Evolutionary conservation across 2,797 vertebrate genomes (phyloP), one percentile per base, ranked within the genome.

Genomic region (Danio tinwini): DNA sequence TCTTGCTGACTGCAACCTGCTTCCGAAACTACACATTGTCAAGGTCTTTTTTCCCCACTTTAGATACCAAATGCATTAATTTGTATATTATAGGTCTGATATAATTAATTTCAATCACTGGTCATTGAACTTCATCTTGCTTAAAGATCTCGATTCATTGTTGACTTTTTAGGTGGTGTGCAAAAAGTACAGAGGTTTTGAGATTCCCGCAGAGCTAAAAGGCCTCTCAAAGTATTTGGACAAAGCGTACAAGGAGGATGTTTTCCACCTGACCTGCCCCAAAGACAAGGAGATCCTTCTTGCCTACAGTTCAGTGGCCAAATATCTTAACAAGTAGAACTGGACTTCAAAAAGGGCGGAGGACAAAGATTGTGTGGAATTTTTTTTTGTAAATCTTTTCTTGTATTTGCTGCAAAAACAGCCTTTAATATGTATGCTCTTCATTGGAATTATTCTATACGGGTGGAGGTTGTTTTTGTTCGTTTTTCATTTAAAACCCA

Each of bases 1-100:
- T 0, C 76, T 97, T 64, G 95, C 97, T 0, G 97, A 99, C 89
- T 98, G 97, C 88, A 95, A 96, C 87, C 90, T 99, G 75, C 92
- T 99, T 56, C 98, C 97, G 82, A 98, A 99, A 84, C 94, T 99
- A 75, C 92, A 98, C 89, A 96, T 97, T 0, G 93, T 98, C 50
- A 95, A 96, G 86, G 97, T 96, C 63, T 91, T 86, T 19, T 58
- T 19, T 37, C 1, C 5, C 12, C 1, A 5, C 12, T 1, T 70
- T 17, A 47, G 4, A 42, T 0, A 2, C 5, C 37, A 63, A 71
- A 40, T 63, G 7, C 12, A 7, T 52, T 55, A 53, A 42, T 7
- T 29, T 53, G 50, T 5, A 3, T 10, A 16, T n/a, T 40, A 47
- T 44, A 45, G 49, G 17, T 4, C 37, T 64, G 8, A 40, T 45